These are phyloP conservation scores for Caranx melampygus DNA, from an alignment of 2,113 vertebrate genomes.

Conservation along the genomic window DNA sequence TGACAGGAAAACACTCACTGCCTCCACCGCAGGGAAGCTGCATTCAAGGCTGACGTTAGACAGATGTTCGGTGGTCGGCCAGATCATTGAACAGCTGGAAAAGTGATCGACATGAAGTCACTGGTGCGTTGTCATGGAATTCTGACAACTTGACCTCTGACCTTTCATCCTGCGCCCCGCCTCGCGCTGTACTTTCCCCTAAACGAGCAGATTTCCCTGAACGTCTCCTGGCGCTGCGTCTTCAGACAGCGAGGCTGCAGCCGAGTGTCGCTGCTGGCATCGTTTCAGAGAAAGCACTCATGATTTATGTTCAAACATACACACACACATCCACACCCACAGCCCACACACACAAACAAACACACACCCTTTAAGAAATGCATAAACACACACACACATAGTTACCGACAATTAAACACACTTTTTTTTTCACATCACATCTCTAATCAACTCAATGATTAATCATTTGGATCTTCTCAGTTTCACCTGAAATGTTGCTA, in stretches of 20 bases:
- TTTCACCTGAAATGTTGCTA: conserved; percentile 52
- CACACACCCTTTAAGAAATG: conserved; percentile 2
- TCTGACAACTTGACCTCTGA: not conserved
- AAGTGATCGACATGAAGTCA: not conserved
- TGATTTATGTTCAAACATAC: conserved; percentile 28
- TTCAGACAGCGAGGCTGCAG: conserved; percentile 13
- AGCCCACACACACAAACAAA: conserved; percentile 19
- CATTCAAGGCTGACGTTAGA: too few species aligned
- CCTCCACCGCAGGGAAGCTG: too few species aligned
- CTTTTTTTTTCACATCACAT: conserved; percentile 23
- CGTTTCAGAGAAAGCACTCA: conserved; percentile 30
- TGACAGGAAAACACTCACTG: too few species aligned
- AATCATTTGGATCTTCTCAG: conserved; percentile 40
- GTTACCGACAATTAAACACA: not conserved
- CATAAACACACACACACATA: conserved; percentile 33
- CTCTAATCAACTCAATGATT: conserved; percentile 39
- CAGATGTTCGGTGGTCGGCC: not conserved
- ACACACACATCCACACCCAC: conserved; percentile 3
- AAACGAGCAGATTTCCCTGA: not conserved
- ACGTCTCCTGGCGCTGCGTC: not conserved
- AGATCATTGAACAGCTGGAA: not conserved
- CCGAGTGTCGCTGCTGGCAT: conserved; percentile 6
- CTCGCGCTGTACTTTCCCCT: not conserved
- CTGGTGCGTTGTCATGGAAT: not conserved
- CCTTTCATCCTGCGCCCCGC: not conserved